A percentile compares a stretch with the other conserved stretches of the same genome.
Evolutionary conservation across 2,797 vertebrate species (phyloP).

Genomic region (Megalops cyprinoides): DNA sequence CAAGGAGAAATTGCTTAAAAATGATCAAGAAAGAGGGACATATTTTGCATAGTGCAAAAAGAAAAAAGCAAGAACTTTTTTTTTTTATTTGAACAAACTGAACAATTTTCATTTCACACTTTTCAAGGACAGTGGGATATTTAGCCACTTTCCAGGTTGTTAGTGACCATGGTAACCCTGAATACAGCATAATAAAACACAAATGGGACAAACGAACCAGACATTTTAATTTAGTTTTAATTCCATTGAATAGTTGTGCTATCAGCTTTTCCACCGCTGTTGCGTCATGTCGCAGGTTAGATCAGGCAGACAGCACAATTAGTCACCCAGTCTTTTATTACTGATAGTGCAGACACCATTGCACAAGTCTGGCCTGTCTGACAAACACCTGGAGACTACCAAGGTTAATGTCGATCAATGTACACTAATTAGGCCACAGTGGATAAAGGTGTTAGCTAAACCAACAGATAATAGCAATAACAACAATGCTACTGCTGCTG

Average conservation of each 20-base stretch:
- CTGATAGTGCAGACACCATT: not conserved
- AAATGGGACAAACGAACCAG: not conserved
- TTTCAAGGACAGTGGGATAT: too few species aligned
- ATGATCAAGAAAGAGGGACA: too few species aligned
- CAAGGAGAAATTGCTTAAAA: too few species aligned
- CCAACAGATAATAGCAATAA: not conserved
- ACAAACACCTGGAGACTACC: not conserved
- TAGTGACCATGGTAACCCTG: too few species aligned
- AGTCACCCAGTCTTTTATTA: conserved; percentile 31
- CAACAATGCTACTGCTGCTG: not conserved
- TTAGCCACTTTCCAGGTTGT: too few species aligned
- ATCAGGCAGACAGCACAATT: conserved; percentile 29
- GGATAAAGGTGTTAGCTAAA: not conserved
- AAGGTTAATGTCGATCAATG: not conserved
- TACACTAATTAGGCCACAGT: not conserved
- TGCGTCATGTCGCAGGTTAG: not conserved
- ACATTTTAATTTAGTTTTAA: conserved; percentile 17
- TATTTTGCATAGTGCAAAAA: too few species aligned
- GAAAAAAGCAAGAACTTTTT: too few species aligned
- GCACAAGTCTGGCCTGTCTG: not conserved
- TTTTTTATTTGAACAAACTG: too few species aligned
- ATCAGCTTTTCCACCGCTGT: not conserved
- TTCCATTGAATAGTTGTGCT: conserved; percentile 12
- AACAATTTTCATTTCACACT: too few species aligned
- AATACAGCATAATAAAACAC: too few species aligned